Evolutionary conservation across 2,797 vertebrate genomes (phyloP).

Genomic region (Pangasius larnaudii): DNA sequence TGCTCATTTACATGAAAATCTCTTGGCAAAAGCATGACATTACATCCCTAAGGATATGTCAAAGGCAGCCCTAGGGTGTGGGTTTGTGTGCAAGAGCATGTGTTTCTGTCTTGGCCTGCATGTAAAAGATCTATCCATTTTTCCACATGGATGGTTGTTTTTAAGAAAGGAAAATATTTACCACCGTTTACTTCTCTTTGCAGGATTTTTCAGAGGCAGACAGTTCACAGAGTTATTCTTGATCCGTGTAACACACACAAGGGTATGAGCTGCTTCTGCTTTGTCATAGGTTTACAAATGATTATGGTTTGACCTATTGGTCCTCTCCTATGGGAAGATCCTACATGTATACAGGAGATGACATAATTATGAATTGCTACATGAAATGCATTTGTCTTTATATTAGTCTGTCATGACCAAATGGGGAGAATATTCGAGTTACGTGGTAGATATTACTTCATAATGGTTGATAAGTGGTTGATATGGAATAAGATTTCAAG

Average conservation of each 20-base stretch:
- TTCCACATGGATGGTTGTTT: conserved; percentile 18
- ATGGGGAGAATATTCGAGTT: not conserved
- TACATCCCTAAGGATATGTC: not conserved
- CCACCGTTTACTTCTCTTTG: not conserved
- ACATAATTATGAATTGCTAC: not conserved
- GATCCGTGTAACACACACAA: not conserved
- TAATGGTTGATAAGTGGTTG: too few relatives aligned
- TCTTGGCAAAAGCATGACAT: not conserved
- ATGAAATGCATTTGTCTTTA: not conserved
- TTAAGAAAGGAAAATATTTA: conserved; percentile 44
- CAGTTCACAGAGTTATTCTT: not conserved
- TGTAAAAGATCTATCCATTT: conserved; percentile 3
- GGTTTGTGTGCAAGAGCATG: not conserved
- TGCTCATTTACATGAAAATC: not conserved
- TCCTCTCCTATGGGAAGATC: not conserved
- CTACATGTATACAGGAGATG: not conserved
- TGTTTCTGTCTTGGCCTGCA: conserved; percentile 11
- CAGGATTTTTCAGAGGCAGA: conserved; percentile 3
- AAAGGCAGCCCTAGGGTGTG: not conserved
- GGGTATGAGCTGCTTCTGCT: not conserved
- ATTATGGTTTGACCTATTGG: not conserved
- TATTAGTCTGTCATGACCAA: not conserved
- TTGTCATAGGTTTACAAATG: conserved; percentile 4
- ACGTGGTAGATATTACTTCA: not conserved
- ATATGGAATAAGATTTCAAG: not conserved